These are phyloP conservation scores for Canis aureus DNA, from an alignment of 2,113 vertebrate genomes.

Conservation along the genomic window DNA sequence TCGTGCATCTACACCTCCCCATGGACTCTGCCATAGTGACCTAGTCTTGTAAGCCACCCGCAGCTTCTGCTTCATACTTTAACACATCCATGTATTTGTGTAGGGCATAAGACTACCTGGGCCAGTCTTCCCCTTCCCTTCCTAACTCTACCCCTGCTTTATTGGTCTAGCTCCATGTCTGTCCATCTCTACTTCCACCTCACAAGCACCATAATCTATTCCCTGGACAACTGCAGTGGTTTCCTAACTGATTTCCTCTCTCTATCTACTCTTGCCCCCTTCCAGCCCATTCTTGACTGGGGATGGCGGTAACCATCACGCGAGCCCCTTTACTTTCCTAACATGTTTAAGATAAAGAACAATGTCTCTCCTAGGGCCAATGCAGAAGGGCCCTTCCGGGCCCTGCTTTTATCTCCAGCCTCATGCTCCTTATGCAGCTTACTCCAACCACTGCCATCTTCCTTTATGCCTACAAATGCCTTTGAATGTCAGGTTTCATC, in stretches of 20 bases:
- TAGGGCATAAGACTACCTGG: not conserved
- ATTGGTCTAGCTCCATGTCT: not conserved
- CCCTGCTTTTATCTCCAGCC: not conserved
- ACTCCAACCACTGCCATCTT: not conserved
- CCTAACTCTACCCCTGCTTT: not conserved
- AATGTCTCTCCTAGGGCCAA: not conserved
- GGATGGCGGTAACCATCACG: not conserved
- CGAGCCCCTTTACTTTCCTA: not conserved
- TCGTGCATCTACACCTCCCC: not conserved
- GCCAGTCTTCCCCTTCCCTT: not conserved
- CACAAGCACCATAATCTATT: not conserved
- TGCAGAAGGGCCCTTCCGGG: not conserved
- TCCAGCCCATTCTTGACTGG: not conserved
- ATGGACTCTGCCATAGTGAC: not conserved
- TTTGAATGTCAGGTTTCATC: not conserved
- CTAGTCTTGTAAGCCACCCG: fast-evolving
- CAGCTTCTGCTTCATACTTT: not conserved
- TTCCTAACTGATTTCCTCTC: not conserved
- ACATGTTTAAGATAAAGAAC: not conserved
- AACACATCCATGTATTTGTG: not conserved
- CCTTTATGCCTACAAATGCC: not conserved
- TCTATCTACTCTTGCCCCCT: not conserved
- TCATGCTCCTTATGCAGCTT: not conserved
- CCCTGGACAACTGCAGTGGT: not conserved
- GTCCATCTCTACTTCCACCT: not conserved